Base-by-base conservation (phyloP, 2,797 vertebrate species). In the Trachurus trachurus region DNA sequence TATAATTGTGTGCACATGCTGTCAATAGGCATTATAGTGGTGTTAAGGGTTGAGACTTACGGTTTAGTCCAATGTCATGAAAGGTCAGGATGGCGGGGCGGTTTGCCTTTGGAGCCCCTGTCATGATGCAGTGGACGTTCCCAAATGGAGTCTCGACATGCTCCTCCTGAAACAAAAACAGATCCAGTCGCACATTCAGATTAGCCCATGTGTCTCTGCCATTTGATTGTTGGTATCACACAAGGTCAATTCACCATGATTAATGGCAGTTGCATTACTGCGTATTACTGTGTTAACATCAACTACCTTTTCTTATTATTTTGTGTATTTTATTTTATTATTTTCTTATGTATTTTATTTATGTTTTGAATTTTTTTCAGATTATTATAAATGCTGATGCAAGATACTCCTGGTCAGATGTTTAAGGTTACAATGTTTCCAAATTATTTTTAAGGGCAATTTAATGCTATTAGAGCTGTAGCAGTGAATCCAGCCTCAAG, bases 21-120 rank as follows among this genome's bases (percentile, higher is more conserved):
- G 19, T 1, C 19, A 34, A 16, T 22, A n/a, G 11, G 1, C n/a
- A n/a, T 49, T 40, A 1, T 59, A 40, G 21, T 42, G 15, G 13
- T 5, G 13, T 4, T 40, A 11, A 45, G 21, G 37, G 34, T 8
- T 45, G 45, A 16, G 17, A 76, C 97, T 96, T 89, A 99, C 98
- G 95, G 87, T 99, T 99, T 64, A 98, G 93, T 62, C 98, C 98
- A 0, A 99, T 95, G 85, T 99, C 98, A 0, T 98, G 98, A 92
- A 96, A 97, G 0, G 98, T 99, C 71, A 99, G 94, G 89, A 99
- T 97, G 77, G 96, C 94, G 0, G 98, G 98, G 1, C 96, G 94
- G 82, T 96, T 97, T 22, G 93, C 93, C 78, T 89, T 95, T 0
- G 92, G 94, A 0, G 94, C 94, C 29, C 98, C 97, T 15, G 92